Percentiles rank a stretch among this genome's conserved stretches.
phyloP scores from a whole-genome alignment of 2,888 invertebrate species.

The Troglohyphantes excavatus region DNA sequence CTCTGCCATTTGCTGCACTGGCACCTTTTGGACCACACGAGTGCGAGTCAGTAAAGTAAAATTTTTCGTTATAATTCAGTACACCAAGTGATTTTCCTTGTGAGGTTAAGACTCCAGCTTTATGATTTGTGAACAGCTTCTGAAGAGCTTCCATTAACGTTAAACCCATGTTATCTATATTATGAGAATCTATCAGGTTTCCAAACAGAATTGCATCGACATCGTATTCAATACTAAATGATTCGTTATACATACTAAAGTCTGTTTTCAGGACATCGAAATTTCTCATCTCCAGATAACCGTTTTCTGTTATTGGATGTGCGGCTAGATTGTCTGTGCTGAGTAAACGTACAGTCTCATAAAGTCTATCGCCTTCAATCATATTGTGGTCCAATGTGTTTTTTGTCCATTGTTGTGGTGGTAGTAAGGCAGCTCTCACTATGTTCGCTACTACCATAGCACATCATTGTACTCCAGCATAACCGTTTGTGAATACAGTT shows the following conservation, averaged over 20 bases:
- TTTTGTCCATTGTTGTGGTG: constrained; percentile 20
- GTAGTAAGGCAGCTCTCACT: constrained; percentile 53
- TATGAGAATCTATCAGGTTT: not conserved
- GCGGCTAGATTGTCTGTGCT: not conserved
- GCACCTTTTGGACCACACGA: not conserved
- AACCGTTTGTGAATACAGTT: constrained; percentile 26
- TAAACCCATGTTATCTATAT: not conserved
- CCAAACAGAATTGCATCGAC: not conserved
- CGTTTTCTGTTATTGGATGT: not conserved
- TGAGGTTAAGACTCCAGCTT: not conserved
- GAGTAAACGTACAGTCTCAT: not conserved
- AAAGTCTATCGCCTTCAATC: constrained; percentile 6
- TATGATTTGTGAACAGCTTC: not conserved
- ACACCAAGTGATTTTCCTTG: not conserved
- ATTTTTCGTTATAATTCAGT: not conserved
- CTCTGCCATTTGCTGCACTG: not conserved
- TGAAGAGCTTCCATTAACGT: not conserved
- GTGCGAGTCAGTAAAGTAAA: constrained; percentile 7
- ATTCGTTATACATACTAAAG: not conserved
- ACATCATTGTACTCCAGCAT: constrained; percentile 52
- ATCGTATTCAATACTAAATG: not conserved
- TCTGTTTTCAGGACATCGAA: not conserved
- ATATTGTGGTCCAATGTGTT: constrained; percentile 25
- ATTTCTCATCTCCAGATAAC: not conserved
- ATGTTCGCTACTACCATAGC: constrained; percentile 63